Evolutionary conservation across 1,140 invertebrate species (phyloP), one percentile per base, ranked within the genome.

Genomic region (Battus philenor): DNA sequence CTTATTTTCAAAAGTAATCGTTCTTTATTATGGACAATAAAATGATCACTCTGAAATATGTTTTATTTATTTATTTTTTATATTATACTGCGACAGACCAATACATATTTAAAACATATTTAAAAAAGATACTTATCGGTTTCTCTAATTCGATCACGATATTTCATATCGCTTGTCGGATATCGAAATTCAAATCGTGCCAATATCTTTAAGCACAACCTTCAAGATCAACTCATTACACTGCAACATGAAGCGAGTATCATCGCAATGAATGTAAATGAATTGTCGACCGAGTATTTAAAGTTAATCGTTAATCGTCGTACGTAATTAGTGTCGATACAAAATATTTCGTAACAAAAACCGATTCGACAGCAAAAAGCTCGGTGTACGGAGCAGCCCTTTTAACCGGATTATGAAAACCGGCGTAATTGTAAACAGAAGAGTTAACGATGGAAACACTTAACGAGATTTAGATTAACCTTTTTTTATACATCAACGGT

Each of bases 391-490:
- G 36, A 8, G 26, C 50, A 17, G 29, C 46, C 29, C 44, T 46
- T 46, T 22, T 36, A 26, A 39, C 36, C 22, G 36, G 36, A 39
- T 39, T 39, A 24, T 39, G 34, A 15, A 39, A 39, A 47, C 50
- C 38, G 41, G 33, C 34, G 44, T 46, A 20, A 47, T 43, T 52
- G 50, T 47, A 47, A 52, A 52, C 44, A 52, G 36, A 34, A 31
- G 36, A 44, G 44, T 53, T 53, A 53, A 53, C 50, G 44, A 53
- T 47, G 50, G 48, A 29, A 33, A 45, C 43, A 53, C 44, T 53
- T 53, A 46, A 53, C 47, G 45, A 41, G 45, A 53, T 47, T 53
- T 53, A 47, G 46, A 53, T 53, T 47, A 53, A 50, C 46, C 46
- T 53, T 53, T 53, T 53, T 53, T 47, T 44, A 33, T 45, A 10